phyloP scores from a whole-genome alignment of 1,140 invertebrate genomes.

The Liolophura sinensis region DNA sequence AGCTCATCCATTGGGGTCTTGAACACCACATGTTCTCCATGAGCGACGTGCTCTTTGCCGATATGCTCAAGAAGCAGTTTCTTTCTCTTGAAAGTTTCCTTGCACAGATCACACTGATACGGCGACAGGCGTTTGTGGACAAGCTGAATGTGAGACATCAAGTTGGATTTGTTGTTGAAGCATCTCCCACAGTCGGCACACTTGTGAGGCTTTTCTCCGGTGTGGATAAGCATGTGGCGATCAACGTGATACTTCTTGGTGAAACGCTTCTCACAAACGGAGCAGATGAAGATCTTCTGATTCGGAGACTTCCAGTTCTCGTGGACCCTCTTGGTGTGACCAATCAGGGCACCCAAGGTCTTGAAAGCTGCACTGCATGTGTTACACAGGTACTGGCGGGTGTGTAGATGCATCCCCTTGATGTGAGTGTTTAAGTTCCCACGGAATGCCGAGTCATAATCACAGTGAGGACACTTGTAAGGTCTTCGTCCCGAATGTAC shows the following conservation, averaged over 20 bases:
- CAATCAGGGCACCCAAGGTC: slow-evolving; percentile 53
- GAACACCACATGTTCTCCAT: slow-evolving; percentile 44
- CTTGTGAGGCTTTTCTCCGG: slow-evolving; percentile 53
- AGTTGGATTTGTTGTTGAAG: slow-evolving; percentile 54
- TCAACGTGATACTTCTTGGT: slow-evolving; percentile 57
- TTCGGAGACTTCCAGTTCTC: slow-evolving; percentile 56
- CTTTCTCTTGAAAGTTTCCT: slow-evolving; percentile 53
- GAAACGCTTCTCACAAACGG: slow-evolving; percentile 53
- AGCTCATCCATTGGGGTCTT: slow-evolving; percentile 31
- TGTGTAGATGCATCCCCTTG: slow-evolving; percentile 54
- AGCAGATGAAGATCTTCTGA: slow-evolving; percentile 55
- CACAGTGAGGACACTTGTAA: slow-evolving; percentile 54
- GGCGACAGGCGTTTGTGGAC: slow-evolving; percentile 52
- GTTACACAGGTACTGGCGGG: slow-evolving; percentile 52
- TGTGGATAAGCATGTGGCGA: slow-evolving; percentile 54
- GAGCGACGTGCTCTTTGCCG: slow-evolving; percentile 49
- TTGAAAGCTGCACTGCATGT: slow-evolving; percentile 54
- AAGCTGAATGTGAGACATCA: slow-evolving; percentile 53
- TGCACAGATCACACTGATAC: slow-evolving; percentile 54
- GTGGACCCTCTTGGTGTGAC: slow-evolving; percentile 53
- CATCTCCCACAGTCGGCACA: slow-evolving; percentile 53
- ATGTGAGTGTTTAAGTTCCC: slow-evolving; percentile 56
- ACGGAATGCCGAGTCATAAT: slow-evolving; percentile 51
- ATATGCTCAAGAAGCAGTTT: slow-evolving; percentile 52
- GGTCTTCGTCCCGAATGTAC: slow-evolving; percentile 51